Percentiles rank a stretch among this genome's conserved stretches.
These are phyloP conservation scores for Hyaena hyaena DNA, from an alignment of 2,113 vertebrate species.

Conservation along the genomic window DNA sequence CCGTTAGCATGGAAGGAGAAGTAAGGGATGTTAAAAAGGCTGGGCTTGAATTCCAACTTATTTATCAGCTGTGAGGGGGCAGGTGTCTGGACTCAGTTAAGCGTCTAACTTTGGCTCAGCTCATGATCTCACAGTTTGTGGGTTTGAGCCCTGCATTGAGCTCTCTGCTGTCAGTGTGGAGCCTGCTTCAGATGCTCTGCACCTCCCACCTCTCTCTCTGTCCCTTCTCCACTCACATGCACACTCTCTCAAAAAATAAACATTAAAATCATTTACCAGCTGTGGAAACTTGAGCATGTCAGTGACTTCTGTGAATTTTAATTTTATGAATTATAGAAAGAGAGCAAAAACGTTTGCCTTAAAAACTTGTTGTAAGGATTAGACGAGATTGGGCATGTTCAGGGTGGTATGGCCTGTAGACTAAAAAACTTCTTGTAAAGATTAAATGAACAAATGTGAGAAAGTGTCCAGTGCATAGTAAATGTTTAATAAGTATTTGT, in stretches of 20 bases:
- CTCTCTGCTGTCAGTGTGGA: too few relatives aligned
- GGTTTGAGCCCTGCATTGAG: too few relatives aligned
- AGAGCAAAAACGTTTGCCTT: neutral
- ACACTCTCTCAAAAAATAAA: too few relatives aligned
- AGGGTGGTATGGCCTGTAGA: too few relatives aligned
- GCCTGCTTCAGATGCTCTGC: too few relatives aligned
- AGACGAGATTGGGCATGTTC: neutral
- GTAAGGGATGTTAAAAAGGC: neutral
- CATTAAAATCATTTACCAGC: neutral
- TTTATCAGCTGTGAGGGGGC: neutral
- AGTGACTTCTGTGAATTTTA: neutral
- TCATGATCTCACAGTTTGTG: too few relatives aligned
- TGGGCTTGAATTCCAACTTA: neutral
- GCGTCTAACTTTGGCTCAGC: too few relatives aligned
- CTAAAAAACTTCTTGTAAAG: too few relatives aligned
- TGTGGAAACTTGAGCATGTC: neutral
- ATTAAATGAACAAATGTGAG: neutral
- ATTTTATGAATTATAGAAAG: neutral
- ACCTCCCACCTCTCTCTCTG: too few relatives aligned
- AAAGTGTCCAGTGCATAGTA: neutral
- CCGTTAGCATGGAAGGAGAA: neutral
- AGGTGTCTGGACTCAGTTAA: too few relatives aligned
- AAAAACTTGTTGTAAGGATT: neutral
- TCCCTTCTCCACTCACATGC: too few relatives aligned
- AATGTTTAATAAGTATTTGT: neutral